phyloP scores from a whole-genome alignment of 2,797 vertebrate species.

The Okamejei kenojei region DNA sequence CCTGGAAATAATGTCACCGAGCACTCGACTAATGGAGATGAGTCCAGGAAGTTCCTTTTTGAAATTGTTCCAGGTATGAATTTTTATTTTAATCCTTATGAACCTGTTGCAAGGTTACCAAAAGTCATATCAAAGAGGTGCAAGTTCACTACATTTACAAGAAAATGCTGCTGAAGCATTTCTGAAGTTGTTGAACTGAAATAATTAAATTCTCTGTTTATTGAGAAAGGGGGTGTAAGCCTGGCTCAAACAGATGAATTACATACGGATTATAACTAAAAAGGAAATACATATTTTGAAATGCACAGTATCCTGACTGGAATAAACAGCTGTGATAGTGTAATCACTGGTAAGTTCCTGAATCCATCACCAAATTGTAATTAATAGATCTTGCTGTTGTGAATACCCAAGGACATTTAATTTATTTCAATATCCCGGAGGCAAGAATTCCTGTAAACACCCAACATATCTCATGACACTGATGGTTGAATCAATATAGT shows the following conservation, averaged over 20 bases:
- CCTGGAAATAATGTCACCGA: conserved; percentile 90
- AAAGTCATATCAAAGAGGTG: background rate
- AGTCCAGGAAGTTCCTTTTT: conserved; percentile 87
- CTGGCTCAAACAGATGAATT: background rate
- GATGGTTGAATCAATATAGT: background rate
- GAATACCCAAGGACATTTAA: too few relatives aligned
- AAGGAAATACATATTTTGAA: conserved; percentile 20
- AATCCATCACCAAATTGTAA: conserved; percentile 49
- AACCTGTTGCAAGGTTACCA: background rate
- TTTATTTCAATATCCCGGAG: background rate
- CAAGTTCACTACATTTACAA: background rate
- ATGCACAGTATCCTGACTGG: conserved; percentile 44
- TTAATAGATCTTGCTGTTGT: conserved; percentile 44
- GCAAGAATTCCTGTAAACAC: background rate
- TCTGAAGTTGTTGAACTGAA: background rate
- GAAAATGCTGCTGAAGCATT: background rate
- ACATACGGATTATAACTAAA: background rate
- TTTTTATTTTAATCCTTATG: conserved; percentile 42
- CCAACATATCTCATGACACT: background rate
- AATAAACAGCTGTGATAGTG: conserved; percentile 46
- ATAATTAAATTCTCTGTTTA: background rate
- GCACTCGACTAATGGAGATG: conserved; percentile 81
- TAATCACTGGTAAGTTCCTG: conserved; percentile 48
- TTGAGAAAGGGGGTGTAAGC: too few relatives aligned
- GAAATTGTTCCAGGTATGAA: conserved; percentile 89